phyloP scores from a whole-genome alignment of 2,888 invertebrate genomes.

The Slavum lentiscoides region DNA sequence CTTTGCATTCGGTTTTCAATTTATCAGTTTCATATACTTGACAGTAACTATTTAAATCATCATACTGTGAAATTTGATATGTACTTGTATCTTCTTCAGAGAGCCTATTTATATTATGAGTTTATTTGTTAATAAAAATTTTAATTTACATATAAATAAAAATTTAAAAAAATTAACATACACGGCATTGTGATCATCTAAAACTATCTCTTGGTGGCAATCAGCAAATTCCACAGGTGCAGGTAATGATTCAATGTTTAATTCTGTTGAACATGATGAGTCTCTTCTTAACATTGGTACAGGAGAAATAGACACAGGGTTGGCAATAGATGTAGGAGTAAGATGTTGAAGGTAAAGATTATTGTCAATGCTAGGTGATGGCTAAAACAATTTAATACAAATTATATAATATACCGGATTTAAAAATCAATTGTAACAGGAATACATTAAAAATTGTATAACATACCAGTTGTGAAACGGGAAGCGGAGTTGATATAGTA shows the following conservation, averaged over 20 bases:
- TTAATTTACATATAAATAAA: background rate
- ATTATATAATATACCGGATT: background rate
- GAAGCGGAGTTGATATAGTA: slow-evolving; percentile 13
- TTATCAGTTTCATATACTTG: slow-evolving; percentile 45
- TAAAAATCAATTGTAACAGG: background rate
- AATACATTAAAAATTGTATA: background rate
- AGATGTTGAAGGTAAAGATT: slow-evolving; percentile 53
- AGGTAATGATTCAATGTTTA: slow-evolving; percentile 65
- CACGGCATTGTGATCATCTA: slow-evolving; percentile 41
- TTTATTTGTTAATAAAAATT: background rate
- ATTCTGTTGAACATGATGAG: slow-evolving; percentile 55
- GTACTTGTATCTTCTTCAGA: slow-evolving; percentile 50
- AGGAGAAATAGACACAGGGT: slow-evolving; percentile 69
- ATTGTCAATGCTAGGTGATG: slow-evolving; percentile 57
- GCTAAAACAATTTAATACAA: slow-evolving; percentile 21
- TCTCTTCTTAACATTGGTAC: slow-evolving; percentile 67
- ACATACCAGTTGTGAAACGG: slow-evolving; percentile 13
- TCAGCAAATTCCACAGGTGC: slow-evolving; percentile 84
- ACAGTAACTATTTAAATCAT: slow-evolving; percentile 49
- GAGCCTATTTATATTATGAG: slow-evolving; percentile 3
- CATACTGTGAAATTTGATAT: slow-evolving; percentile 50
- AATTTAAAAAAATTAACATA: slow-evolving; percentile 15
- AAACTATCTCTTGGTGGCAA: slow-evolving; percentile 48
- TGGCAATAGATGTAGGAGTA: slow-evolving; percentile 57
- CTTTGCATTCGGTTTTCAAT: slow-evolving; percentile 38